Evolutionary conservation across 2,113 vertebrate species (phyloP).

Genomic region (Crotalus tigris): DNA sequence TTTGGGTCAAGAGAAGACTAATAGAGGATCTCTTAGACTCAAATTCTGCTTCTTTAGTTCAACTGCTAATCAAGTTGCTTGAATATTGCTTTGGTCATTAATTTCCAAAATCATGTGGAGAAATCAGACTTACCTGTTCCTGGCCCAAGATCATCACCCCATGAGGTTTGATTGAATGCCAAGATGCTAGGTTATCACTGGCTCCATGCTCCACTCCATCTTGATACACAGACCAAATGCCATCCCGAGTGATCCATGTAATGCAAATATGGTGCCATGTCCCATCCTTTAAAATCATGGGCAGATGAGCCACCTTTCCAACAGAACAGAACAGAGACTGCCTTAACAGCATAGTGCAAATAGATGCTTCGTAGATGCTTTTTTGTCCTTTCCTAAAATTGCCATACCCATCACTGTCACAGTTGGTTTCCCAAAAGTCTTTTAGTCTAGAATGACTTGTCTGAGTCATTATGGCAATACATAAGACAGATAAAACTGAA

Average conservation of each 20-base stretch:
- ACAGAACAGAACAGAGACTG: rapidly evolving
- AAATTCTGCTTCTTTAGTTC: not conserved
- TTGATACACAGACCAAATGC: conserved; percentile 85
- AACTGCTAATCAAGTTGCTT: not conserved
- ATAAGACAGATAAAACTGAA: not conserved
- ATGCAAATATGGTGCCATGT: conserved; percentile 93
- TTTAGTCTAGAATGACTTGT: not conserved
- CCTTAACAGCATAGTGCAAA: rapidly evolving
- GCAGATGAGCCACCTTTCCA: conserved; percentile 86
- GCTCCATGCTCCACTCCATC: conserved; percentile 83
- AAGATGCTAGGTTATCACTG: conserved; percentile 88
- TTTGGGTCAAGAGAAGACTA: not conserved
- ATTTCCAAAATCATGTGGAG: rapidly evolving
- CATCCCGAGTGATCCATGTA: conserved; percentile 92
- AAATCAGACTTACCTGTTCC: conserved; percentile 80
- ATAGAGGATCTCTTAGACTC: not conserved
- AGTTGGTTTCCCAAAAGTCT: not conserved
- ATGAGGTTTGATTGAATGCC: conserved; percentile 93
- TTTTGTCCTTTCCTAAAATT: not conserved
- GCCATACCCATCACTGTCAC: not conserved
- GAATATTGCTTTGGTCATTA: not conserved
- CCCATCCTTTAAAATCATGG: conserved; percentile 82
- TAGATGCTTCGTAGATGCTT: rapidly evolving
- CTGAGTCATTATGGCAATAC: not conserved
- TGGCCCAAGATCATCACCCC: conserved; percentile 92